Evolutionary conservation across 1,140 invertebrate species (phyloP), one percentile per base, ranked within the genome.

Genomic region (Mesaphorura yosii): DNA sequence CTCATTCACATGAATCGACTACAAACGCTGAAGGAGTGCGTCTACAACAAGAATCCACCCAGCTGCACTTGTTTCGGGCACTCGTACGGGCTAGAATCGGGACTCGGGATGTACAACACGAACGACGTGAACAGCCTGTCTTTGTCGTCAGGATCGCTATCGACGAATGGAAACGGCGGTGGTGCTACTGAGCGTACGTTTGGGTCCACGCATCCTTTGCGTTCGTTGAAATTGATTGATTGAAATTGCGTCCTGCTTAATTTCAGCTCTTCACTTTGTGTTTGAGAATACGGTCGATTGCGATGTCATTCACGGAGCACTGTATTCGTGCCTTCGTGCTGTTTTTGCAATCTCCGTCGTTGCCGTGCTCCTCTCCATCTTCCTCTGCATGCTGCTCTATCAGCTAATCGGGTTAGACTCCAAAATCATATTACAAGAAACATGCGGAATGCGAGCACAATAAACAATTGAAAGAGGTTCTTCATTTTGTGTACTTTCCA

Each of bases 1-100:
- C 86, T 90, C n/a, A 81, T 91, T 51, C 88, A 92, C 67, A 89
- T 92, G 86, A 88, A 87, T 63, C 76, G 87, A 51, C 70, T 92
- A 22, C 88, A 92, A 69, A 85, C 83, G 0, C 68, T 91, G 20
- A 76, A 83, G 57, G 84, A 89, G 67, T 92, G 88, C 65, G 81
- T 86, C 57, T 92, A 89, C 68, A 86, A 84, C 0, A 75, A 79
- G 60, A 75, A 80, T 66, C 80, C 81, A 0, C 74, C 78, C 51
- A 83, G 82, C 0, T 88, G 84, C 65, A 85, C 82, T 5, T 88
- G 84, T 64, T 83, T 63, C 62, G 40, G 64, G 51, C 34, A 64
- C 57, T 40, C 31, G 15, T 41, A 51, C 28, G 53, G 49, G 15
- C 34, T 57, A 17, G 55, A n/a, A n/a, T n/a, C n/a, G n/a, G n/a